Base-by-base conservation (phyloP, 2,797 vertebrate species). In the Peromyscus melanophrys region DNA sequence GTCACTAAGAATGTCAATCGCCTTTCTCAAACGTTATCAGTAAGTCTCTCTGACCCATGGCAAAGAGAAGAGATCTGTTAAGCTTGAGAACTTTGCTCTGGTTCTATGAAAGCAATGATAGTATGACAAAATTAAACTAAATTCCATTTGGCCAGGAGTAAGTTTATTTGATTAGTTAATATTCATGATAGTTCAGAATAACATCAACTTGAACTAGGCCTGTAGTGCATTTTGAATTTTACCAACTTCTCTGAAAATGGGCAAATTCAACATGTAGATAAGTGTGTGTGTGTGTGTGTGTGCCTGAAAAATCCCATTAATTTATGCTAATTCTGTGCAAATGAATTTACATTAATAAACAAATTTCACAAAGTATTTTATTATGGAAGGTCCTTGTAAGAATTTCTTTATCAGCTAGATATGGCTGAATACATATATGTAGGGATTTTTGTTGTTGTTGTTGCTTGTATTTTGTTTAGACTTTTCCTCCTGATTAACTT, bases 151-250 rank as follows among this genome's bases (percentile, higher is more conserved):
- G 34, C 78, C 27, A 92, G 46, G 27, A 31, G 31, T 87, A 75
- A 76, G 25, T 69, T 90, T 71, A 57, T 86, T 87, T 95, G 92
- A 90, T 92, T 23, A 92, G 29, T 92, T 92, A 75, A 75, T 67
- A 83, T 46, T 67, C 49, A 83, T 21, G 34, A 43, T 84, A 25
- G 31, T 78, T 90, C 14, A 88, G 14, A 84, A 61, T 93, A 59
- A 31, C 25, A 40, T 90, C 37, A 52, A 67, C 0, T 23, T n/a
- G 25, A 52, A 67, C 0, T 23, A n/a, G 25, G 52, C 4, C 73
- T 69, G 40, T 6, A 52, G 37, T 40, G 6, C 78, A 49, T 71
- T 92, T 85, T 92, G 17, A 55, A 83, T 96, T 95, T 90, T 92
- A 23, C 37, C 43, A 83, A 73, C 2, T 3, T 43, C n/a, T 59